Conservation (phyloP, 2,797 vertebrate genomes). For the Xenentodon cancila region DNA sequence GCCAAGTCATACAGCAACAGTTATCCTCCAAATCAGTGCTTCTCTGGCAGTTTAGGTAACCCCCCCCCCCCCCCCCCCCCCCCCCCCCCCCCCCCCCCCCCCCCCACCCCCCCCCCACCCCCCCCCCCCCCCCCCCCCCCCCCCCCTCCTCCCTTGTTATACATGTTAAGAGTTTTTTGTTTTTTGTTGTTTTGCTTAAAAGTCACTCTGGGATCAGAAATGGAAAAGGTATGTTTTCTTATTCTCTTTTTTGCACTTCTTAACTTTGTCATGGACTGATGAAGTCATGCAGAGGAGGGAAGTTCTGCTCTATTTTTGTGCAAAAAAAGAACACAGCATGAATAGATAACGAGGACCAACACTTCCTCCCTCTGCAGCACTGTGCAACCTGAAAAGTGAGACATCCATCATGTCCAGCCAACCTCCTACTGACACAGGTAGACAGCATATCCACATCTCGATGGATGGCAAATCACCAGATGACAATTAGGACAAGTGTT, state of each 20-base stretch:
- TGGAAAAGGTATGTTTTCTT: conserved; percentile 51
- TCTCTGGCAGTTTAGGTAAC: conserved; percentile 60
- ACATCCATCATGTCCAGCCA: conserved; percentile 69
- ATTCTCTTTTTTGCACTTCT: conserved; percentile 60
- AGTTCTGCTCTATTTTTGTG: conserved; percentile 66
- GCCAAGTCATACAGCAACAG: conserved; percentile 50
- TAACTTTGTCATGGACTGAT: conserved; percentile 42
- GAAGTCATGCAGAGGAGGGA: conserved; percentile 62
- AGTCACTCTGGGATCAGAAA: conserved; percentile 62
- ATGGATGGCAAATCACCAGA: conserved; percentile 58
- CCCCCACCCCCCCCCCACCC: conserved; percentile 45
- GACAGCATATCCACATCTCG: conserved; percentile 63
- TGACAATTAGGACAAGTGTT: conserved; percentile 67
- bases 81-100: too few species aligned
- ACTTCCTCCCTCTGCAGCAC: conserved; percentile 40
- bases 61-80: conserved; percentile 17
- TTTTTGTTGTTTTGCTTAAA: conserved; percentile 71
- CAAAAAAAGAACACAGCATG: conserved; percentile 58
- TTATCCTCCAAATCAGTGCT: conserved; percentile 63
- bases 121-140: conserved; percentile 49
- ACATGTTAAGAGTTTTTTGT: conserved; percentile 27
- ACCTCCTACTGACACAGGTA: conserved; percentile 56
- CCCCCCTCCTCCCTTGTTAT: conserved; percentile 46
- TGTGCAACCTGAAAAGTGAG: conserved; percentile 60
- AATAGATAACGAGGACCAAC: conserved; percentile 60